phyloP scores from a whole-genome alignment of 2,797 vertebrate genomes.

The Hippoglossus hippoglossus region DNA sequence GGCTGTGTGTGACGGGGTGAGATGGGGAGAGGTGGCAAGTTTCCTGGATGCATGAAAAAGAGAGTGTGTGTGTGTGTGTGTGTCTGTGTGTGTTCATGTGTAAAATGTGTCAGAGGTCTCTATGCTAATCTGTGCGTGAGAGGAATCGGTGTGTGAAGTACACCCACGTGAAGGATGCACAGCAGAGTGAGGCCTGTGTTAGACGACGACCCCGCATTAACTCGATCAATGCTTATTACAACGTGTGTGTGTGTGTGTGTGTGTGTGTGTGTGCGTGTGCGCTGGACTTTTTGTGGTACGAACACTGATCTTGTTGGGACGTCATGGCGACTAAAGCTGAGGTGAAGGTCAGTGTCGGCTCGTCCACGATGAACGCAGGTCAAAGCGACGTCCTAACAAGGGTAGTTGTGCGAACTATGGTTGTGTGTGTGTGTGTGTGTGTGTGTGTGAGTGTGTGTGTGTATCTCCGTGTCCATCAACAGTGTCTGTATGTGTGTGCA shows the following conservation, averaged over 20 bases:
- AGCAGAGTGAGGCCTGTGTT: background rate
- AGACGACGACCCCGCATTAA: conserved; percentile 35
- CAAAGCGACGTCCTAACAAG: background rate
- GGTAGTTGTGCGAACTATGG: conserved; percentile 2
- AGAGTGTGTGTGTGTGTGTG: background rate
- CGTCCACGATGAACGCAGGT: background rate
- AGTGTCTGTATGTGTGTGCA: conserved; percentile 56
- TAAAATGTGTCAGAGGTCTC: conserved; percentile 34
- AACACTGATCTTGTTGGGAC: background rate
- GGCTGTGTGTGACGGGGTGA: too few species aligned
- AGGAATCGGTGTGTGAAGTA: conserved; percentile 42
- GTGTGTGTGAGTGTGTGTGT: conserved; percentile 25
- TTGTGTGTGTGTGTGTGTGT: conserved; percentile 51
- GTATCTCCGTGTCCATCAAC: conserved; percentile 79
- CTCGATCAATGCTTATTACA: conserved; percentile 55
- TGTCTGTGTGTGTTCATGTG: conserved; percentile 21
- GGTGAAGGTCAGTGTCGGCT: background rate
- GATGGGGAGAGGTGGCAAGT: background rate
- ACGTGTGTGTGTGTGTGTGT: conserved; percentile 30
- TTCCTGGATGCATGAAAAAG: conserved; percentile 9
- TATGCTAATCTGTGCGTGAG: conserved; percentile 44
- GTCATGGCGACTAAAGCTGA: background rate
- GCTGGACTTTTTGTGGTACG: background rate
- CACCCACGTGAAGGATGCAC: conserved; percentile 10
- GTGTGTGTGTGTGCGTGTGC: conserved; percentile 3